Percentiles rank a stretch among this genome's conserved stretches.
Conservation (phyloP, 2,113 vertebrate species). For the Myotis lucifugus region DNA sequence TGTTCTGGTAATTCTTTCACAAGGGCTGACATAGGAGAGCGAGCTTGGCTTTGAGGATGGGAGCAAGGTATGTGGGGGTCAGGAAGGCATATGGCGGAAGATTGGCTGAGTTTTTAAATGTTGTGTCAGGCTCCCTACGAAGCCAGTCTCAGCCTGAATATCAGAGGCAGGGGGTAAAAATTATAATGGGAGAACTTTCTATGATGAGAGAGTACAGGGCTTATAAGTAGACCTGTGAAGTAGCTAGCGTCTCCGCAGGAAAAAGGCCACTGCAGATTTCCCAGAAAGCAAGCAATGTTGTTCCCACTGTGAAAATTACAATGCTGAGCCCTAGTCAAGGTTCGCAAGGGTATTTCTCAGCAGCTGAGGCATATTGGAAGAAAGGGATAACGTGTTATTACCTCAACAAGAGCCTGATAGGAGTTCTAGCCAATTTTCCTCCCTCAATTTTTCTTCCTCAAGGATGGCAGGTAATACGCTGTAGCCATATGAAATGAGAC, state of each 20-base stretch:
- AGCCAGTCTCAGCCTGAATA: background rate
- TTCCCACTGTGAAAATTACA: slow-evolving; percentile 70
- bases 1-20: background rate
- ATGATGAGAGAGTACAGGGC: background rate
- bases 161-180: slow-evolving; percentile 46
- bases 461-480: background rate
- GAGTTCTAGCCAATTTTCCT: slow-evolving; percentile 42
- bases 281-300: slow-evolving; percentile 20
- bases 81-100: background rate
- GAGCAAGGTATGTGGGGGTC: background rate
- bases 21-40: background rate
- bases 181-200: slow-evolving; percentile 44
- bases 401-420: background rate
- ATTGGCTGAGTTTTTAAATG: slow-evolving; percentile 17
- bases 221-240: background rate
- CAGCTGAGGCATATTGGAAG: slow-evolving; percentile 35
- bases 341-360: slow-evolving; percentile 61
- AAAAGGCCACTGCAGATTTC: background rate
- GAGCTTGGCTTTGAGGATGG: background rate
- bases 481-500: background rate
- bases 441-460: slow-evolving; percentile 45
- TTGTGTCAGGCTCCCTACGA: background rate
- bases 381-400: slow-evolving; percentile 67
- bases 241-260: background rate
- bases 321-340: background rate